phyloP scores from a whole-genome alignment of 2,797 vertebrate species.

The Squalus acanthias region DNA sequence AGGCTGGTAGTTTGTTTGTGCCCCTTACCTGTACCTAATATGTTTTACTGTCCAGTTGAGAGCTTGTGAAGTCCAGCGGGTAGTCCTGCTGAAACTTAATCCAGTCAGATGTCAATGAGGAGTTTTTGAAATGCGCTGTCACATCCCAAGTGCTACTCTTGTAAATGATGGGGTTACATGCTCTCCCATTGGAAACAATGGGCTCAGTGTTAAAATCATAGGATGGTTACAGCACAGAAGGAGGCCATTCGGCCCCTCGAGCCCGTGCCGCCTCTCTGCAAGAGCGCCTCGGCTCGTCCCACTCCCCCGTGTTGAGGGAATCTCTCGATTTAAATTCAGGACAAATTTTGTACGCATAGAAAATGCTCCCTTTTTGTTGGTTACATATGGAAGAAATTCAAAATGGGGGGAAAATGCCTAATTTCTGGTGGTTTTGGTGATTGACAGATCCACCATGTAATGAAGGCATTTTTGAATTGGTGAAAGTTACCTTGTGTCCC shows the following conservation, averaged over 20 bases:
- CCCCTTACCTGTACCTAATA: background rate
- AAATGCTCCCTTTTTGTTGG: background rate
- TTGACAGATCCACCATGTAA: background rate
- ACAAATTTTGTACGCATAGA: background rate
- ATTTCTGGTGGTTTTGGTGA: background rate
- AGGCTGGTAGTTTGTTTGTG: background rate
- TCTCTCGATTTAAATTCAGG: conserved; percentile 12
- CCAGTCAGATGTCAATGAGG: background rate
- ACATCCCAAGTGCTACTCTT: background rate
- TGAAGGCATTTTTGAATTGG: background rate
- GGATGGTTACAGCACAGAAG: no score
- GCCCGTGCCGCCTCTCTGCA: no score
- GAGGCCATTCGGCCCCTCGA: no score
- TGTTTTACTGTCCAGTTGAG: background rate
- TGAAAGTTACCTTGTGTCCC: background rate
- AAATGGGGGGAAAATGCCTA: background rate
- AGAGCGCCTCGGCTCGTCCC: no score
- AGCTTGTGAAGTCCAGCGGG: background rate
- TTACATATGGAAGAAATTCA: background rate
- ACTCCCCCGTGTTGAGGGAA: background rate
- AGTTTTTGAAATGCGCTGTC: conserved; percentile 11
- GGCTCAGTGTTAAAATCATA: no score
- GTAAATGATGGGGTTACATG: background rate
- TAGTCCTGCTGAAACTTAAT: background rate
- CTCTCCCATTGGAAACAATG: background rate